phyloP scores from a whole-genome alignment of 1,140 invertebrate genomes.

The Halictus rubicundus region DNA sequence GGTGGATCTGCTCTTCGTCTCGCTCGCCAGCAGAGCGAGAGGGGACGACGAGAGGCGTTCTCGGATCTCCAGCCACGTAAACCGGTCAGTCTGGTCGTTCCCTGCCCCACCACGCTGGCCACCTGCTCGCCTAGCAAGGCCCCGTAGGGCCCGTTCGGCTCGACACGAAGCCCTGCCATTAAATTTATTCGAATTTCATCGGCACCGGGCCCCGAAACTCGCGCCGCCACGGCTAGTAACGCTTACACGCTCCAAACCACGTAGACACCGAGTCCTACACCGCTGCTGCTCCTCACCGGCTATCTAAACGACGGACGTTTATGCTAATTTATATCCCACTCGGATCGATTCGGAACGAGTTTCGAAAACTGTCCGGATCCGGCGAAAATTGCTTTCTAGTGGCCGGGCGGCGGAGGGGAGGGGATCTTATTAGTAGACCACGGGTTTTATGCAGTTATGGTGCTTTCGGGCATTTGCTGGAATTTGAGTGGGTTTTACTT shows the following conservation, averaged over 20 bases:
- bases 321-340: too few species aligned
- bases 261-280: too few species aligned
- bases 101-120: conserved; percentile 67
- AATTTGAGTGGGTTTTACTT: too few species aligned
- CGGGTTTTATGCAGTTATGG: too few species aligned
- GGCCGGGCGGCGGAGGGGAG: too few species aligned
- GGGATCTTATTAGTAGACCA: too few species aligned
- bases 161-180: conserved; percentile 72
- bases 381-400: too few species aligned
- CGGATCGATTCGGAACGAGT: too few species aligned
- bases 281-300: too few species aligned
- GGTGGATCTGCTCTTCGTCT: conserved; percentile 18
- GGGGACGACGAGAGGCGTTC: conserved; percentile 60
- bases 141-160: conserved; percentile 63
- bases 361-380: too few species aligned
- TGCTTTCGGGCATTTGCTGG: too few species aligned
- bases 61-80: conserved; percentile 70
- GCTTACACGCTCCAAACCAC: background rate
- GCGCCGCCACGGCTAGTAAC: conserved; percentile 26
- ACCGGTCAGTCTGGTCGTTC: conserved; percentile 78
- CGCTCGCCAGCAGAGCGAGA: conserved; percentile 7
- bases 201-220: conserved; percentile 66
- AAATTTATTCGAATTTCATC: conserved; percentile 78
- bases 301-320: too few species aligned
- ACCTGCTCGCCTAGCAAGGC: conserved; percentile 74